Evolutionary conservation across 2,113 vertebrate species (phyloP).

Genomic region (Brachirus orientalis): DNA sequence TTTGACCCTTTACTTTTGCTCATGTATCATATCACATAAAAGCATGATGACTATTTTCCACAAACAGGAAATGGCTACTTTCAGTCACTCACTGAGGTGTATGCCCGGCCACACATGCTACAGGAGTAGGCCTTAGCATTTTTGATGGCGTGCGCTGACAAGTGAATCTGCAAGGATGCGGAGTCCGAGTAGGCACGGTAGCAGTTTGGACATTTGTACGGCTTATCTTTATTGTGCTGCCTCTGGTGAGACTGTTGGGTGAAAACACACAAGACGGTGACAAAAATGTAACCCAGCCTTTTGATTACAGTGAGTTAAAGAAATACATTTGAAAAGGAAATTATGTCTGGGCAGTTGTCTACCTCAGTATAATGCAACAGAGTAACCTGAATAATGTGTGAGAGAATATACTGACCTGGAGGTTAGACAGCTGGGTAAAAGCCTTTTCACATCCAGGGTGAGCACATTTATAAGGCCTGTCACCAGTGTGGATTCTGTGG

Average conservation of each 20-base stretch:
- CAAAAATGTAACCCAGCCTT: not conserved
- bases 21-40: too few species aligned
- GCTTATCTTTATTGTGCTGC: slow-evolving; percentile 99
- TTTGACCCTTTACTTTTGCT: not conserved
- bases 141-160: slow-evolving; percentile 97
- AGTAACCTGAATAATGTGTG: not conserved
- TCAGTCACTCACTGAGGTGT: slow-evolving; percentile 92
- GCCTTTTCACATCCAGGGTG: slow-evolving; percentile 86
- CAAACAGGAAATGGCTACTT: slow-evolving; percentile 19
- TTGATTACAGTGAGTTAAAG: not conserved
- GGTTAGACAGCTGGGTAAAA: slow-evolving; percentile 85
- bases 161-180: slow-evolving; percentile 97
- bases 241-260: slow-evolving; percentile 94
- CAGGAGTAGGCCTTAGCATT: slow-evolving; percentile 99
- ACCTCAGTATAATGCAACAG: not conserved
- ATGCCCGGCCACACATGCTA: slow-evolving; percentile 98
- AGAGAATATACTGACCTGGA: slow-evolving; percentile 74
- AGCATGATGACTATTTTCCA: not conserved
- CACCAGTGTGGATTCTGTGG: slow-evolving; percentile 84
- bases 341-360: too few species aligned
- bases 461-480: slow-evolving; percentile 85
- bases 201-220: slow-evolving; percentile 99
- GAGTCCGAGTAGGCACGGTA: slow-evolving; percentile 99
- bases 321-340: too few species aligned
- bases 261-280: not conserved